Evolutionary conservation across 2,113 vertebrate species (phyloP).

Genomic region (Tor tambroides): DNA sequence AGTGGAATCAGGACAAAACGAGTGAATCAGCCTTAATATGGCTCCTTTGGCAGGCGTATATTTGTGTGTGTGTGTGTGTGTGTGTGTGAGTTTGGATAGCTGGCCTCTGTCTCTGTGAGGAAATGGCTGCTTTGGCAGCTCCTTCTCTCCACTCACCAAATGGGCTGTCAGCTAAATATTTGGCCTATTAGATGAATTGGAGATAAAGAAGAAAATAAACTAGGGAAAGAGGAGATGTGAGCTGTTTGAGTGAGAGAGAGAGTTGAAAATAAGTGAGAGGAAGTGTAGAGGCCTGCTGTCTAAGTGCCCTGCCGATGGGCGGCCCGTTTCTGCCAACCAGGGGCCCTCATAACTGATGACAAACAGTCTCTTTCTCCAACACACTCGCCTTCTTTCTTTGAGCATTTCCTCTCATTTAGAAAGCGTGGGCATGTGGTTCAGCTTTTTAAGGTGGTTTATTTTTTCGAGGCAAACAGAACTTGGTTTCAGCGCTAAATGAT

Average conservation of each 20-base stretch:
- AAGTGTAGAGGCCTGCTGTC: constrained; percentile 41
- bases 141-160: constrained; percentile 79
- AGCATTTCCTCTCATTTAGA: constrained; percentile 32
- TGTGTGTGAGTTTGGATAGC: constrained; percentile 49
- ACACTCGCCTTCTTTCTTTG: constrained; percentile 25
- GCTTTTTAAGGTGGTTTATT: constrained; percentile 24
- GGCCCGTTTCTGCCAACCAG: constrained; percentile 65
- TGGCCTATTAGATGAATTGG: constrained; percentile 81
- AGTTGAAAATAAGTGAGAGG: constrained; percentile 43
- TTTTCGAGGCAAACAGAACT: constrained; percentile 3
- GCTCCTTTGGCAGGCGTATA: constrained; percentile 61
- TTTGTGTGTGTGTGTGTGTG: constrained; percentile 34
- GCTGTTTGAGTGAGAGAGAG: constrained; percentile 54
- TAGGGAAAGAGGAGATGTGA: constrained; percentile 39
- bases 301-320: constrained; percentile 74
- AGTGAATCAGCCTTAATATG: constrained; percentile 75
- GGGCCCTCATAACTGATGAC: constrained; percentile 72
- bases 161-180: constrained; percentile 82
- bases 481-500: constrained; percentile 20
- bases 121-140: constrained; percentile 73
- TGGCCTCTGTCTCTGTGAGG: constrained; percentile 47
- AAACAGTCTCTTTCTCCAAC: constrained; percentile 59
- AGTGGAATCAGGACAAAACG: constrained; percentile 73
- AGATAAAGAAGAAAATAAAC: constrained; percentile 76
- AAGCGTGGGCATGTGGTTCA: constrained; percentile 27